A percentile compares a stretch with the other conserved stretches of the same genome.
Evolutionary conservation across 2,113 vertebrate species (phyloP).

Genomic region (Pleuronectes platessa): DNA sequence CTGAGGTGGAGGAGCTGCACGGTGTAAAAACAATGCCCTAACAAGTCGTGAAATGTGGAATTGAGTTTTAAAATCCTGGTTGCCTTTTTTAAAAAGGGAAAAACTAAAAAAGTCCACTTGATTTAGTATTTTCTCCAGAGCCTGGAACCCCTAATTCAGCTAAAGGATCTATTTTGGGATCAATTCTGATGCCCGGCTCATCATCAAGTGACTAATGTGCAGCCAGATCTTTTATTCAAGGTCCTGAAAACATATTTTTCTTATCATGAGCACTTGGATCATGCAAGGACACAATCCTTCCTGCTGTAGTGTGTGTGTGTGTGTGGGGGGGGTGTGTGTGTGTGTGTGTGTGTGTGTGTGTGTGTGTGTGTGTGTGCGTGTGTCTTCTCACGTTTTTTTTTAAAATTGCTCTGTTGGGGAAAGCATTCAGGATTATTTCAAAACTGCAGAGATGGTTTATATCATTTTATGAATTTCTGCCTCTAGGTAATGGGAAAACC

Average conservation of each 20-base stretch:
- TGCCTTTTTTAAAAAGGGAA: not conserved
- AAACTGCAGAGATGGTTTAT: not conserved
- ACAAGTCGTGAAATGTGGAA: constrained; percentile 43
- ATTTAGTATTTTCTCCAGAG: constrained; percentile 4
- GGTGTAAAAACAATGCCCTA: constrained; percentile 3
- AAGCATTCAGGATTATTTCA: not conserved
- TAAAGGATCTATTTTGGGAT: constrained; percentile 1
- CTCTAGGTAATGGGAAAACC: not conserved
- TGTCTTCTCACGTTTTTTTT: not conserved
- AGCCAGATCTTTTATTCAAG: not conserved
- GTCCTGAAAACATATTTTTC: not conserved
- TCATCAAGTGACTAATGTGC: not conserved
- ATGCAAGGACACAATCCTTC: not conserved
- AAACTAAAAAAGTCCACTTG: constrained; percentile 6
- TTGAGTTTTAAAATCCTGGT: constrained; percentile 8
- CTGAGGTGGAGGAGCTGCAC: constrained; percentile 26
- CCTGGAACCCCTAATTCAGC: not conserved
- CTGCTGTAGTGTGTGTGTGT: not conserved
- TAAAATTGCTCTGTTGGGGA: not conserved
- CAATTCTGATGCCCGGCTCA: not conserved
- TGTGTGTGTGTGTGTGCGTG: not conserved
- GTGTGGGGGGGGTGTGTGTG: not conserved
- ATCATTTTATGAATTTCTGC: not conserved
- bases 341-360: not conserved
- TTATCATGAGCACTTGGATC: not conserved